These are phyloP conservation scores for Aplysia californica DNA, from an alignment of 1,140 invertebrate species.

Conservation along the genomic window DNA sequence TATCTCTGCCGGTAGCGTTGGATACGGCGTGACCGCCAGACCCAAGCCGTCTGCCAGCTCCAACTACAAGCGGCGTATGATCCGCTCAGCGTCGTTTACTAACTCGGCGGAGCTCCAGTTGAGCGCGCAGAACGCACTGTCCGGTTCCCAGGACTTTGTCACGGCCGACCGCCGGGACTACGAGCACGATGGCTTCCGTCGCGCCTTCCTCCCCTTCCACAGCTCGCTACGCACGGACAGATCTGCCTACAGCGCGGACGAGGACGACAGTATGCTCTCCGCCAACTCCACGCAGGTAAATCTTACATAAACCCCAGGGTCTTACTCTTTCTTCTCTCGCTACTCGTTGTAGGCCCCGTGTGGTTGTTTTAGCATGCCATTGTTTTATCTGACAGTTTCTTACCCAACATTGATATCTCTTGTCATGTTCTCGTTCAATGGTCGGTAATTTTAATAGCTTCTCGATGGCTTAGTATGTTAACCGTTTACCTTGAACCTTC, in stretches of 20 bases:
- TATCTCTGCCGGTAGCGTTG: background rate
- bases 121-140: constrained; percentile 40
- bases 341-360: too few relatives aligned
- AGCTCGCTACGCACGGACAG: constrained; percentile 31
- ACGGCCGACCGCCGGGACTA: constrained; percentile 37
- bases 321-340: too few relatives aligned
- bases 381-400: too few relatives aligned
- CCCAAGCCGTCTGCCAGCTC: constrained; percentile 10
- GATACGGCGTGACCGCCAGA: background rate
- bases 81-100: constrained; percentile 56
- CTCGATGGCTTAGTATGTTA: too few relatives aligned
- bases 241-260: constrained; percentile 49
- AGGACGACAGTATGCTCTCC: constrained; percentile 47
- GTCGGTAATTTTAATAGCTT: too few relatives aligned
- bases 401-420: too few relatives aligned
- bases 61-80: constrained; percentile 40
- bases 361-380: too few relatives aligned
- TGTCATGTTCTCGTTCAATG: too few relatives aligned
- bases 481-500: too few relatives aligned
- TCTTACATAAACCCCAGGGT: background rate
- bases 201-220: constrained; percentile 40
- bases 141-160: constrained; percentile 50
- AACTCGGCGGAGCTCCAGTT: constrained; percentile 45
- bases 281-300: constrained; percentile 45
- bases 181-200: constrained; percentile 35